A percentile compares a stretch with the other conserved stretches of the same genome.
Evolutionary conservation across 2,113 vertebrate genomes (phyloP).

Genomic region (Emydura subglobosa): DNA sequence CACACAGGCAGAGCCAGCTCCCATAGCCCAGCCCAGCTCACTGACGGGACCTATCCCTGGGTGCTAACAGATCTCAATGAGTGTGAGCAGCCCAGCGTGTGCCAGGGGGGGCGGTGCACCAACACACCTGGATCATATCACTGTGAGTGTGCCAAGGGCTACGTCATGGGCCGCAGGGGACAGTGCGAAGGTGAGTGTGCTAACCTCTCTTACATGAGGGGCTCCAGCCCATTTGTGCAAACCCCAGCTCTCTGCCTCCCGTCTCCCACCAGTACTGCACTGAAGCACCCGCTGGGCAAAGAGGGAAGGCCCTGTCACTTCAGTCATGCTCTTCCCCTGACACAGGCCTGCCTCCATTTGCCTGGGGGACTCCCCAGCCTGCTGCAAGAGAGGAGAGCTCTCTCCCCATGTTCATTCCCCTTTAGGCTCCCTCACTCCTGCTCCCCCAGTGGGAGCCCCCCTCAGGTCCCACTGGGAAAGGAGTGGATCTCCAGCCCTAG

Average conservation of each 20-base stretch:
- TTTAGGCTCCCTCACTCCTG: background rate
- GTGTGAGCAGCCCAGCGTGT: slow-evolving; percentile 86
- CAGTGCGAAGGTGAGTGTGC: slow-evolving; percentile 88
- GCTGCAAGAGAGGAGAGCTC: background rate
- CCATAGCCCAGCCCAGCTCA: background rate
- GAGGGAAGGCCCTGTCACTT: rapidly evolving
- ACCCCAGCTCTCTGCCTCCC: background rate
- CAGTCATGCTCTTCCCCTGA: background rate
- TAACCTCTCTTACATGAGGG: background rate
- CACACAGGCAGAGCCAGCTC: background rate
- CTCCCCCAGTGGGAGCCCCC: background rate
- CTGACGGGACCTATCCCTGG: background rate
- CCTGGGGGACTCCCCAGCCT: background rate
- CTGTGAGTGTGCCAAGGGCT: slow-evolving; percentile 90
- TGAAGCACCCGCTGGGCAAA: background rate
- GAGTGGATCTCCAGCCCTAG: slow-evolving; percentile 53
- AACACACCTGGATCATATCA: slow-evolving; percentile 91
- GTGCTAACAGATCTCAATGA: slow-evolving; percentile 87
- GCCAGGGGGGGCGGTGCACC: slow-evolving; percentile 86
- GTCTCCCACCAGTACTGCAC: background rate
- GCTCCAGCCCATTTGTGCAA: background rate
- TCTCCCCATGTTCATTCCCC: background rate
- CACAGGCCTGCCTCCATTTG: rapidly evolving
- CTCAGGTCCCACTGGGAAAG: background rate
- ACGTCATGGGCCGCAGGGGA: slow-evolving; percentile 82